Conservation (phyloP, 2,888 invertebrate genomes). For the Eugnorisma glareosa region DNA sequence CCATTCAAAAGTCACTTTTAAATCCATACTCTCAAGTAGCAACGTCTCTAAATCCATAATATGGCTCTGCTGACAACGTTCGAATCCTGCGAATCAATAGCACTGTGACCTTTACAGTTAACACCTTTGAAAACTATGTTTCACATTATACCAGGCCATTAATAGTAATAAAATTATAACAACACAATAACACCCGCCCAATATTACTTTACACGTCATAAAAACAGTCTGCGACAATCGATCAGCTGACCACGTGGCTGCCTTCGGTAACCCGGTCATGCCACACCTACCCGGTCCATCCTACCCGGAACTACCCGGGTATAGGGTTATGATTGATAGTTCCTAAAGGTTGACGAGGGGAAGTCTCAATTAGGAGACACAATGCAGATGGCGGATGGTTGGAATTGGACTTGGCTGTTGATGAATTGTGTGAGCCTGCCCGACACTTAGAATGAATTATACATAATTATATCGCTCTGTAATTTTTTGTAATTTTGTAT, state of each 20-base stretch:
- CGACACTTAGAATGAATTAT: too few species aligned
- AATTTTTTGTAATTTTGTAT: too few species aligned
- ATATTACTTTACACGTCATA: slow-evolving; percentile 54
- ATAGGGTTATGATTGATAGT: slow-evolving; percentile 60
- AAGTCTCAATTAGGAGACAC: slow-evolving; percentile 55
- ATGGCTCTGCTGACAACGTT: not conserved
- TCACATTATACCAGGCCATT: not conserved
- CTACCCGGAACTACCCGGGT: slow-evolving; percentile 41
- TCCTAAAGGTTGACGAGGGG: slow-evolving; percentile 46
- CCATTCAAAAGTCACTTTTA: not conserved
- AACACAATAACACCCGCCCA: slow-evolving; percentile 42
- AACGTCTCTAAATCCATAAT: not conserved
- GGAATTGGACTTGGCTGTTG: slow-evolving; percentile 11
- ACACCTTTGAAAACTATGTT: not conserved
- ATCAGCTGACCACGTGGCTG: slow-evolving; percentile 65
- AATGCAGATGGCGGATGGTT: slow-evolving; percentile 30
- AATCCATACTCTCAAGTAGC: not conserved
- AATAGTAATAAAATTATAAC: slow-evolving; percentile 18
- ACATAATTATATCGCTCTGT: too few species aligned
- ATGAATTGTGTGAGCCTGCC: not conserved
- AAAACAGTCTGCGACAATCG: slow-evolving; percentile 59
- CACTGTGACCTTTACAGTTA: slow-evolving; percentile 20
- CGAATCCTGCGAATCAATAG: not conserved
- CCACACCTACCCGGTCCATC: slow-evolving; percentile 65
- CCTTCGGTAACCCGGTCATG: slow-evolving; percentile 73